A percentile compares a stretch with the other conserved stretches of the same genome.
These are phyloP conservation scores for Eupristina koningsbergeri DNA, from an alignment of 1,140 invertebrate genomes.

Conservation along the genomic window DNA sequence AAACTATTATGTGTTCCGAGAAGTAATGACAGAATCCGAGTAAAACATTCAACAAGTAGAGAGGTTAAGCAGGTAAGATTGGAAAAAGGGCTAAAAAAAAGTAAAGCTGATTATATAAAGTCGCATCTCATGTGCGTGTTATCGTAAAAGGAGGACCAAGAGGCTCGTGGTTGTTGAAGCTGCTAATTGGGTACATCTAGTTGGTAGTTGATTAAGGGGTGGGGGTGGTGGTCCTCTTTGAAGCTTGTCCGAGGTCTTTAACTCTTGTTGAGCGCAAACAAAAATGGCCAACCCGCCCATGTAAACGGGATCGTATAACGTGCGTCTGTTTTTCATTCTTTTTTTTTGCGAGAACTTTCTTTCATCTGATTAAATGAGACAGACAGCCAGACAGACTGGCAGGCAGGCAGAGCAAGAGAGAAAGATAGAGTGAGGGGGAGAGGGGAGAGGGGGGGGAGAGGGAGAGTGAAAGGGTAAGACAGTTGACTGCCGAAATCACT, in stretches of 20 bases:
- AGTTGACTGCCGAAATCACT: constrained; percentile 22
- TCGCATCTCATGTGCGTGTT: neutral
- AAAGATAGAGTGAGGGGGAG: neutral
- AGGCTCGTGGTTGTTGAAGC: neutral
- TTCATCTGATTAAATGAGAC: neutral
- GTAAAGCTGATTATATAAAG: neutral
- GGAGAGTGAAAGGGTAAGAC: neutral
- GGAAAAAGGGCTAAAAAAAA: neutral
- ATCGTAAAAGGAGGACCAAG: constrained; percentile 1
- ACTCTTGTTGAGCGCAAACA: neutral
- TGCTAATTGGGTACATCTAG: constrained; percentile 40
- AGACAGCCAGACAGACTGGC: neutral
- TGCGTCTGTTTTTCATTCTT: neutral
- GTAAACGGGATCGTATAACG: constrained; percentile 59
- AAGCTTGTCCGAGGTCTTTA: neutral
- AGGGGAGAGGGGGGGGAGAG: neutral
- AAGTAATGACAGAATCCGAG: neutral
- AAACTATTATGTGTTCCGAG: neutral
- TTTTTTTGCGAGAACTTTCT: neutral
- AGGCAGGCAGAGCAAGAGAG: neutral
- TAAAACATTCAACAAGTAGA: neutral
- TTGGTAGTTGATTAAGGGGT: too few relatives aligned
- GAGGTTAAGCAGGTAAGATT: neutral
- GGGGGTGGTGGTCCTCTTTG: constrained; percentile 23
- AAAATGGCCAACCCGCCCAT: constrained; percentile 16